A percentile compares a stretch with the other conserved stretches of the same genome.
Conservation (phyloP, 1,140 invertebrate species). For the Drosophila eugracilis region DNA sequence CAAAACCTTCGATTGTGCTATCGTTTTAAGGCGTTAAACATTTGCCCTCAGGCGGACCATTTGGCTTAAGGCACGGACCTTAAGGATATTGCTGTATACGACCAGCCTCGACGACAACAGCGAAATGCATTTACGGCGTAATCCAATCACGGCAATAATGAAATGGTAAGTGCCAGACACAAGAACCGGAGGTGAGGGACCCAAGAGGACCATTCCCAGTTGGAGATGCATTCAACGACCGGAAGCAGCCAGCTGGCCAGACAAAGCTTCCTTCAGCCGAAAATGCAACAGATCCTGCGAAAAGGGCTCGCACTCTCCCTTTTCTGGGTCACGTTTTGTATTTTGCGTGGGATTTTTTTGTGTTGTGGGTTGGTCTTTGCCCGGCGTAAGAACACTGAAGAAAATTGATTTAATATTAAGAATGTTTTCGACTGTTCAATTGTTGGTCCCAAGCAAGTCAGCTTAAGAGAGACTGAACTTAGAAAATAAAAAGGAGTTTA, state of each 20-base stretch:
- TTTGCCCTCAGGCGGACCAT: constrained; percentile 3
- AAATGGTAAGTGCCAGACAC: constrained; percentile 61
- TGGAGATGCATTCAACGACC: constrained; percentile 14
- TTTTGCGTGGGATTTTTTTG: constrained; percentile 32
- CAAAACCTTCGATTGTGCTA: constrained; percentile 2
- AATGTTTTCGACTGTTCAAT: too few species aligned
- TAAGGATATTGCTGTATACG: constrained; percentile 16
- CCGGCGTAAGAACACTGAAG: not conserved
- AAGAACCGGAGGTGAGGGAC: constrained; percentile 10
- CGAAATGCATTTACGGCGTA: constrained; percentile 64
- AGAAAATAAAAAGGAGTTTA: not conserved
- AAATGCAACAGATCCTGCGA: constrained; percentile 48
- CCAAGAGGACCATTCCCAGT: constrained; percentile 20
- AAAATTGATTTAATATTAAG: not conserved
- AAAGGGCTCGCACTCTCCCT: constrained; percentile 3
- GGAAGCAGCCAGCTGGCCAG: constrained; percentile 37
- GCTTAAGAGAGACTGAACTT: too few species aligned
- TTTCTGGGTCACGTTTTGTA: constrained; percentile 48
- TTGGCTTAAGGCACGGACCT: not conserved
- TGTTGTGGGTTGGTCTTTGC: constrained; percentile 3
- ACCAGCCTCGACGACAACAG: constrained; percentile 34
- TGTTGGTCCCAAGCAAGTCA: too few species aligned
- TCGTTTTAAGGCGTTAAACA: constrained; percentile 19
- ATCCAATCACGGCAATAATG: constrained; percentile 62
- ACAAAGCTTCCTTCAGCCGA: constrained; percentile 36